Base-by-base conservation (phyloP, 2,797 vertebrate species). In the Microchirus variegatus region DNA sequence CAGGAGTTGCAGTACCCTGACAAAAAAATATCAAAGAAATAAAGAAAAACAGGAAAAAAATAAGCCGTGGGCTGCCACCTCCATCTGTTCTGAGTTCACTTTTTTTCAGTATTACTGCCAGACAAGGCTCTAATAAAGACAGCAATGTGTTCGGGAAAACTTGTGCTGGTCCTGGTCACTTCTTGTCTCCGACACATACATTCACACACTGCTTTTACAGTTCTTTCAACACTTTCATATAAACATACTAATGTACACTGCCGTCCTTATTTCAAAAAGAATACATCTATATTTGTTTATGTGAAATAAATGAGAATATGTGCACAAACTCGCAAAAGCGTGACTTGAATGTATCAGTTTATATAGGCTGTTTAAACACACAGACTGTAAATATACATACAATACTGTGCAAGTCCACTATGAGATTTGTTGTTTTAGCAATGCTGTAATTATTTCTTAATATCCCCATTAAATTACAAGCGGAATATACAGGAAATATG, bases 81-180 rank as follows among this genome's bases (percentile, higher is more conserved):
- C 95, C 93, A 92, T 95, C 95, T 95, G 94, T 94, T 95, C 95
- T 93, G 88, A 95, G 94, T 97, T 96, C 91, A 95, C 94, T 94
- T 95, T 96, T 96, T 98, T 89, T 96, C 96, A 98, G 97, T 98
- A 98, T 99, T 99, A 98, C 91, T 95, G 97, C 96, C 96, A 93
- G 94, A 91, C 94, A 94, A 96, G 96, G 95, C 96, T 96, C 94
- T 96, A 99, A 99, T 98, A 99, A 98, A 96, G 95, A 96, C 95
- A 95, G 94, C 95, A 95, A 97, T 95, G 96, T 98, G 96, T 97
- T 98, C 95, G 94, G 95, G 93, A 91, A 87, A 90, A 85, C 84
- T 80, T 78, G 73, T 83, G 78, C 80, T 90, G 78, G 82, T 92
- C 85, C 75, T 90, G 74, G 83, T 88, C 82, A 85, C 80, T 92